Evolutionary conservation across 2,797 vertebrate species (phyloP).

Genomic region (Thripadectes ignobilis): DNA sequence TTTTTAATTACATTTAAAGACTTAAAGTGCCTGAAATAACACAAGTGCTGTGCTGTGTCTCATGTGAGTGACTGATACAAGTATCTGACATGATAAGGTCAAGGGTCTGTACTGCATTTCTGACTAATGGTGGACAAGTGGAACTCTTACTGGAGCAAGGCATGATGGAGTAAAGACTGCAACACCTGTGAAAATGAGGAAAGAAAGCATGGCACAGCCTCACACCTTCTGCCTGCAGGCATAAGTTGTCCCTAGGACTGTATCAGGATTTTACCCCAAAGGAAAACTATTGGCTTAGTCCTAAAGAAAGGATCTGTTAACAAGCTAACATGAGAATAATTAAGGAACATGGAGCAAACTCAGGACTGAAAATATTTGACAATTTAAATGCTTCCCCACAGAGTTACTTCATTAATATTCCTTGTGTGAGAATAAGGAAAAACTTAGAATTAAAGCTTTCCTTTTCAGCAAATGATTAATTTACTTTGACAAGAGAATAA

Average conservation of each 20-base stretch:
- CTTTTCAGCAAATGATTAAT: background rate
- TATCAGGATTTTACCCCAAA: background rate
- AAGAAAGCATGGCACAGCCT: background rate
- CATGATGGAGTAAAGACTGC: background rate
- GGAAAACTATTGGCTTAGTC: background rate
- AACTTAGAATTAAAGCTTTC: background rate
- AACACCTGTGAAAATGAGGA: background rate
- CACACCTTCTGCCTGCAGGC: background rate
- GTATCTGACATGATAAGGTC: background rate
- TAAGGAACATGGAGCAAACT: background rate
- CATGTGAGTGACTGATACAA: background rate
- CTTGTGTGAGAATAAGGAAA: background rate
- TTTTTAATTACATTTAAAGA: background rate
- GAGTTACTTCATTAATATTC: background rate
- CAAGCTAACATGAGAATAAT: background rate
- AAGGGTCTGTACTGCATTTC: rapidly evolving
- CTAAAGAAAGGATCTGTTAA: background rate
- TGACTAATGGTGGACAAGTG: background rate
- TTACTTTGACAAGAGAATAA: background rate
- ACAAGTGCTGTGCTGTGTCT: background rate
- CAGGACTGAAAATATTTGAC: background rate
- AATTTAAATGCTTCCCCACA: background rate
- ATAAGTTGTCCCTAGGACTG: background rate
- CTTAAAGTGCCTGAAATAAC: background rate
- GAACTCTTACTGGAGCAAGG: background rate